Evolutionary conservation across 1,140 invertebrate genomes (phyloP), one percentile per base, ranked within the genome.

Genomic region (Periplaneta americana): DNA sequence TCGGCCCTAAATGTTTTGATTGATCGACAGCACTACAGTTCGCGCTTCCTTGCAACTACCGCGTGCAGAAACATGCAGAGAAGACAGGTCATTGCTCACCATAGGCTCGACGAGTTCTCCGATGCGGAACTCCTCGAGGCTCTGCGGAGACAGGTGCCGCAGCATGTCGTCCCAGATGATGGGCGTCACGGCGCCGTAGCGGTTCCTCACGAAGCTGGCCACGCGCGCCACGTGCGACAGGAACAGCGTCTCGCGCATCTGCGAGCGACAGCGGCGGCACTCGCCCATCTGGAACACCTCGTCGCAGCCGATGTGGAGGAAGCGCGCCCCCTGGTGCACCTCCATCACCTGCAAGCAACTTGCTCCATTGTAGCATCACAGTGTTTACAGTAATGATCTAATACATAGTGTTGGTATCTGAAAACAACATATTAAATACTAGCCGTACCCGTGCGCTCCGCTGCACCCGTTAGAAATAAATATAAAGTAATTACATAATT

Each of bases 111-210:
- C 93, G 75, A 95, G 90, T 57, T 92, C 91, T 1, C 93, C 92
- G n/a, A 96, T 89, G 22, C 92, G 87, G 83, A 85, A 88, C 17
- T 85, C 88, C 81, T 88, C 85, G 33, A 92, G 85, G 34, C 86
- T 85, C 10, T 87, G 85, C 18, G 85, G 82, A 8, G 87, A 83
- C 66, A 91, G 87, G 74, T 93, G 91, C 34, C 96, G 89, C 48
- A 98, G 86, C 96, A 98, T 98, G 86, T 99, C 98, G 86, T 99
- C 97, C 98, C 98, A 99, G 84, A 99, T 94, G 13, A 99, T 92
- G 13, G 95, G 91, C 34, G 91, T 93, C 1, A 85, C 79, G 33
- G 32, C 18, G 8, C 78, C 32, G 36, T 90, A 89, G 35, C 87
- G 87, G 1, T 84, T 83, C 11, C 85, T 83, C 5, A 90, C 88